phyloP scores from a whole-genome alignment of 92 coral and sea anemone genomes.

The Actinostola sp. region DNA sequence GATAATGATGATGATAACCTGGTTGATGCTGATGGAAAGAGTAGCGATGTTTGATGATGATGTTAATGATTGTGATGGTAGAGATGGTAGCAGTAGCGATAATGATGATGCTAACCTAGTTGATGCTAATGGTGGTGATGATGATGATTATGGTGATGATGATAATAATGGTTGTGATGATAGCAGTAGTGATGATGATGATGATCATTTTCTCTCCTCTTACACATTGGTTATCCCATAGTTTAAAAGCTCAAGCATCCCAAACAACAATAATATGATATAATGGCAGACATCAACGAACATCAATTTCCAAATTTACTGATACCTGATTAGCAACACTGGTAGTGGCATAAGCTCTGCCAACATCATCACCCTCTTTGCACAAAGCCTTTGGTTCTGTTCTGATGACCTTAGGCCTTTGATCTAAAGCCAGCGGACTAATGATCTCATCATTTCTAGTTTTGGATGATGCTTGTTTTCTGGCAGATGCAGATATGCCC shows the following conservation, averaged over 20 bases:
- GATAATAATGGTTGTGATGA: background rate
- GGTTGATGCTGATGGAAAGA: no score
- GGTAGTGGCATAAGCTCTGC: slow-evolving; percentile 7
- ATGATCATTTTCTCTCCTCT: no score
- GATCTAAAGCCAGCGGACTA: background rate
- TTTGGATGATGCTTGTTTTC: slow-evolving; percentile 1
- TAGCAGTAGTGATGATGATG: no score
- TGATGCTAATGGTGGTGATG: background rate
- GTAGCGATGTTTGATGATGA: no score
- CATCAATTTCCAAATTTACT: background rate
- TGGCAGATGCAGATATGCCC: slow-evolving; percentile 12
- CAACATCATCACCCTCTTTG: slow-evolving; percentile 3
- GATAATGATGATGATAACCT: no score
- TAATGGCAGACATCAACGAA: no score
- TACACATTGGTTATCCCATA: no score
- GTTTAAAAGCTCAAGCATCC: no score
- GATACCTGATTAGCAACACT: slow-evolving; percentile 44
- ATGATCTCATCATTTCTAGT: background rate
- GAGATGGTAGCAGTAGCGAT: background rate
- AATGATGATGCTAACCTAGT: background rate
- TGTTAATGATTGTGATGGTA: no score
- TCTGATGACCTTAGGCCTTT: background rate
- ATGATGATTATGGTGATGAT: background rate
- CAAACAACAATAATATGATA: no score
- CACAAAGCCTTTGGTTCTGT: slow-evolving; percentile 27